A percentile compares a stretch with the other conserved stretches of the same genome.
Conservation (phyloP, 2,888 invertebrate species). For the Tachina fera region DNA sequence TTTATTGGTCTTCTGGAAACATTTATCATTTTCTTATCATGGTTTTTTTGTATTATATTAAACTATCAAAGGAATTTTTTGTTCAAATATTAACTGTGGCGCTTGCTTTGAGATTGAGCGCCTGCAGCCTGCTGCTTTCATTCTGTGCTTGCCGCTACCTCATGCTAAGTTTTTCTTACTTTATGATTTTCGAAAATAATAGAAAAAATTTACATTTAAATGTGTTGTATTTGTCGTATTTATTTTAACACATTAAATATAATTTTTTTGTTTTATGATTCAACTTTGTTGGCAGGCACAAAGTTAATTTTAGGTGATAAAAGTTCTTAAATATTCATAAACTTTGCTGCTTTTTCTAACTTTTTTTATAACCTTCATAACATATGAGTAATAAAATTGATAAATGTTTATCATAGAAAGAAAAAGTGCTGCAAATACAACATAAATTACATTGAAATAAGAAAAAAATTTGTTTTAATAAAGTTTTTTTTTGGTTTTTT, state of each 20-base stretch:
- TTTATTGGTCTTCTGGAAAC: constrained; percentile 45
- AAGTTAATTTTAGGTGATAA: constrained; percentile 16
- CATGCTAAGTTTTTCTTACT: constrained; percentile 51
- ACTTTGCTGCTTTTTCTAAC: background rate
- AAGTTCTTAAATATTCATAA: constrained; percentile 37
- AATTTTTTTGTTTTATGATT: background rate
- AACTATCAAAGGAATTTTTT: background rate
- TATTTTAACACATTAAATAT: constrained; percentile 56
- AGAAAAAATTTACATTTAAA: constrained; percentile 64
- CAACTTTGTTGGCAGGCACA: constrained; percentile 4
- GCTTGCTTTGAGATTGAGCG: constrained; percentile 44
- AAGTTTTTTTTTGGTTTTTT: too few relatives aligned
- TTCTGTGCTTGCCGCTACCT: constrained; percentile 17
- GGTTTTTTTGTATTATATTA: constrained; percentile 25
- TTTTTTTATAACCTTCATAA: background rate
- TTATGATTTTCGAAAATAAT: constrained; percentile 28
- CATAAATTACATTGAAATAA: too few relatives aligned
- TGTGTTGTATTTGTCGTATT: constrained; percentile 56
- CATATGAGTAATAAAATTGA: constrained; percentile 34
- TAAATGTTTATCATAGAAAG: background rate
- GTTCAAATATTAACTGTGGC: constrained; percentile 49
- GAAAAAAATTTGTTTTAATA: too few relatives aligned
- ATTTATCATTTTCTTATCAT: constrained; percentile 69
- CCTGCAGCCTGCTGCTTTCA: constrained; percentile 31
- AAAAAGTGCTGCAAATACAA: too few relatives aligned